Percentiles rank a stretch among this genome's conserved stretches.
Evolutionary conservation across 1,140 invertebrate species (phyloP).

Genomic region (Archivesica marissinica): DNA sequence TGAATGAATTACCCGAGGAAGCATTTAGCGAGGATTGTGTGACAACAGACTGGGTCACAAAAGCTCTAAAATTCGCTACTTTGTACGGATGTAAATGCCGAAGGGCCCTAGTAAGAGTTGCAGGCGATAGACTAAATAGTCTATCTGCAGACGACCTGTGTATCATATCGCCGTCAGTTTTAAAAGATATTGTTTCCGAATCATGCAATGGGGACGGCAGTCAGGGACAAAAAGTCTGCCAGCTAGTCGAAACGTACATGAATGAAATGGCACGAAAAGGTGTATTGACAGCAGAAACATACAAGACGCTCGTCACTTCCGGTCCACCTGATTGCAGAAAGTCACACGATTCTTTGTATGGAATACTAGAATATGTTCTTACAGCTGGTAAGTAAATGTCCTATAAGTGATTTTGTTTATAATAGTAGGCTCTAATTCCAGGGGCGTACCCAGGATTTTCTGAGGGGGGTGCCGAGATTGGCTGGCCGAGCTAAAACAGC

Average conservation of each 20-base stretch:
- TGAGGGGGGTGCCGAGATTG: too few species aligned
- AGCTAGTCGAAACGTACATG: conserved; percentile 79
- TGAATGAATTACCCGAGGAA: conserved; percentile 77
- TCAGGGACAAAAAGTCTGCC: conserved; percentile 71
- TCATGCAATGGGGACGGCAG: conserved; percentile 66
- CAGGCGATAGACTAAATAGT: conserved; percentile 74
- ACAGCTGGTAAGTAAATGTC: conserved; percentile 78
- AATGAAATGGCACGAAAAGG: conserved; percentile 77
- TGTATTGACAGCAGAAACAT: conserved; percentile 78
- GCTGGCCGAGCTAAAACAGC: too few species aligned
- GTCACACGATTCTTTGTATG: conserved; percentile 78
- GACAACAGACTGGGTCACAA: conserved; percentile 79
- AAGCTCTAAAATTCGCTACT: conserved; percentile 75
- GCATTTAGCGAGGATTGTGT: conserved; percentile 73
- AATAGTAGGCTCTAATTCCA: too few species aligned
- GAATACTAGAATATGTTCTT: conserved; percentile 78
- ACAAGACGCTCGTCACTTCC: conserved; percentile 76
- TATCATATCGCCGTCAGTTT: conserved; percentile 76
- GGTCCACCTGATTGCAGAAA: conserved; percentile 74
- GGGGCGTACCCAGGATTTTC: too few species aligned
- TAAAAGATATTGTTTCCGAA: conserved; percentile 78
- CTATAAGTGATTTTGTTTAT: too few species aligned
- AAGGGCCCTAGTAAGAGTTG: conserved; percentile 72
- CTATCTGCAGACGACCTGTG: conserved; percentile 76
- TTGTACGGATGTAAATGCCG: conserved; percentile 73